Conservation (phyloP, 2,797 vertebrate species). For the Stomatorhinus walkeri region DNA sequence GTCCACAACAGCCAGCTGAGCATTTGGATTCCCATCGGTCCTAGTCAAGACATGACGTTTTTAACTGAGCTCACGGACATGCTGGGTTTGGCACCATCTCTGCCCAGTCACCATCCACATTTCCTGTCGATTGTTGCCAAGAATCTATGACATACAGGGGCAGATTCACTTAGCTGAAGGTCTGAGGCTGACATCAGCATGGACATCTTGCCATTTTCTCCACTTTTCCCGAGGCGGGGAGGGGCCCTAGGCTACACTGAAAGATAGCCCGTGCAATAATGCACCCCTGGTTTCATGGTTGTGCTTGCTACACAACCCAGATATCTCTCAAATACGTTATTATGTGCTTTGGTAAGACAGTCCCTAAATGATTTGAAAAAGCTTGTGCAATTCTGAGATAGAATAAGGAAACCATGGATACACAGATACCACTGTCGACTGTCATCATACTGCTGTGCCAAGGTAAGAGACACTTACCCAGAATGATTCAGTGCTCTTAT, state of each 20-base stretch:
- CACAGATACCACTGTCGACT: background rate
- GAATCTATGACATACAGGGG: background rate
- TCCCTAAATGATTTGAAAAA: slow-evolving; percentile 1
- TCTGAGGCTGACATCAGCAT: background rate
- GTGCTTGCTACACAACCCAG: background rate
- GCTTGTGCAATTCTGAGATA: background rate
- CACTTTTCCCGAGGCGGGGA: background rate
- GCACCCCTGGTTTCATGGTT: background rate
- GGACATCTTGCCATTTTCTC: background rate
- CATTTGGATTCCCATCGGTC: background rate
- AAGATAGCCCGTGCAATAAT: background rate
- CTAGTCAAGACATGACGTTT: background rate
- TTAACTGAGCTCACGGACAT: background rate
- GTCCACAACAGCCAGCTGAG: background rate
- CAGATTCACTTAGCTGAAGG: background rate
- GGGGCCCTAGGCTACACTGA: background rate
- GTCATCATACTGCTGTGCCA: background rate
- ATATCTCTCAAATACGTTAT: background rate
- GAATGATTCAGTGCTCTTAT: background rate
- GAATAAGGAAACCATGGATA: background rate
- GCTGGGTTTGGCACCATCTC: background rate
- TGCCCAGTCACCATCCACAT: background rate
- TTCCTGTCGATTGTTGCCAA: background rate
- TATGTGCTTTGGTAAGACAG: background rate
- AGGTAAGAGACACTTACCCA: background rate